Evolutionary conservation across 1,140 invertebrate genomes (phyloP), one percentile per base, ranked within the genome.

Genomic region (Anastrepha obliqua): DNA sequence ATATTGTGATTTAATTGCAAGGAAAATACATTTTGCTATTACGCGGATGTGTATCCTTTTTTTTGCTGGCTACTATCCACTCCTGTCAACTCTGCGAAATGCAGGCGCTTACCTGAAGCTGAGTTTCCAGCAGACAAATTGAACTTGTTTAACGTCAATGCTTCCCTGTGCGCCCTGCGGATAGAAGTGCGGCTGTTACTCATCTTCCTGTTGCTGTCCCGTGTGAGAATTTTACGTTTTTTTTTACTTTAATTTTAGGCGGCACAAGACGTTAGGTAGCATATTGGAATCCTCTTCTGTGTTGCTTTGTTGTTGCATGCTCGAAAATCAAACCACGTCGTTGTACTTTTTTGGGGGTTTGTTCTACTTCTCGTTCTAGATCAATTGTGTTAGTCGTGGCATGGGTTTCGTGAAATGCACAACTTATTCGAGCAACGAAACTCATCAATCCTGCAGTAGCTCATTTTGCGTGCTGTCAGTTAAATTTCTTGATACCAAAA

Each of bases 1-100:
- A 81, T 81, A 81, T 81, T 81, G 74, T 81, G 74, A 81, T 81
- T 81, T 81, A 81, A 58, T 81, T 81, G 74, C 74, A 81, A 74
- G 67, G 47, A 74, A 74, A 74, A 20, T 81, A 55, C 47, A 29
- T 15, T 55, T 29, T 13, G 47, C n/a, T 20, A 9, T 6, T 42
- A 20, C 11, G 42, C 2, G 42, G 9, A 81, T 5, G 55, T 81
- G n/a, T 81, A 8, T 81, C 74, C 74, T 29, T 55, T 81, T 29
- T 17, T 9, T 8, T 20, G 1, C 13, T 74, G 60, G 6, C 47
- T 17, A 6, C 15, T 29, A 81, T 81, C 74, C 15, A 81, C 17
- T 20, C 74, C 55, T 81, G 74, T 81, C 74, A 81, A 47, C 74
- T 81, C 47, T 81, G 51, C 74, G 5, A 2, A 81, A 29, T 81